These are phyloP conservation scores for Turritopsis rubra DNA, from an alignment of 30 jellyfish, hydroid and myxozoan genomes.

Conservation along the genomic window DNA sequence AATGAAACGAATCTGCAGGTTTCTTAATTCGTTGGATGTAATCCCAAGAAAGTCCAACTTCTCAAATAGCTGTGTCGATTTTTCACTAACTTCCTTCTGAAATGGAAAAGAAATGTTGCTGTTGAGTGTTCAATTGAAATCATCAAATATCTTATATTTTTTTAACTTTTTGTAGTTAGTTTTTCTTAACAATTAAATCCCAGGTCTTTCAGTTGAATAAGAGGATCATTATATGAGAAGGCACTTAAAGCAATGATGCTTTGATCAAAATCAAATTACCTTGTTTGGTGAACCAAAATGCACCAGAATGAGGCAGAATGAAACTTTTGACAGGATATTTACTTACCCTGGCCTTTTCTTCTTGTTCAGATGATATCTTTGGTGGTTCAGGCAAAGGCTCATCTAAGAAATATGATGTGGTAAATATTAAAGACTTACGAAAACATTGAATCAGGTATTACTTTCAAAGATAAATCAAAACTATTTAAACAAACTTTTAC, in stretches of 20 bases:
- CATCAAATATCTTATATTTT: too few relatives aligned
- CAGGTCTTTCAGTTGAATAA: too few relatives aligned
- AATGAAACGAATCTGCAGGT: slow-evolving; percentile 55
- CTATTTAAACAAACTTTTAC: background rate
- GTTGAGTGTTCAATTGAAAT: too few relatives aligned
- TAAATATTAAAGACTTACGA: background rate
- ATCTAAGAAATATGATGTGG: background rate
- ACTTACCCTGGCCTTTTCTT: slow-evolving; percentile 23
- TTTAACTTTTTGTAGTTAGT: too few relatives aligned
- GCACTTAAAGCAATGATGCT: too few relatives aligned
- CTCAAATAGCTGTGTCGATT: slow-evolving; percentile 47
- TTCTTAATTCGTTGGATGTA: slow-evolving; percentile 52
- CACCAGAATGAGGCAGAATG: too few relatives aligned
- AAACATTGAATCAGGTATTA: background rate
- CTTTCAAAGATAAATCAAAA: background rate
- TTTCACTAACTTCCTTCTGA: slow-evolving; percentile 40
- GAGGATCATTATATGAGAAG: too few relatives aligned
- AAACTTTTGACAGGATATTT: too few relatives aligned
- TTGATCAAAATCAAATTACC: too few relatives aligned
- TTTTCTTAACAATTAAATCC: too few relatives aligned
- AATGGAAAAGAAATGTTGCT: background rate
- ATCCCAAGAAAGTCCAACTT: slow-evolving; percentile 85
- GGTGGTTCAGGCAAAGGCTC: slow-evolving; percentile 42
- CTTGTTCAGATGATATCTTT: slow-evolving; percentile 20
- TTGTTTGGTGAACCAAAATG: too few relatives aligned